phyloP scores from a whole-genome alignment of 2,888 invertebrate species.

The Drosophila anomalipes region DNA sequence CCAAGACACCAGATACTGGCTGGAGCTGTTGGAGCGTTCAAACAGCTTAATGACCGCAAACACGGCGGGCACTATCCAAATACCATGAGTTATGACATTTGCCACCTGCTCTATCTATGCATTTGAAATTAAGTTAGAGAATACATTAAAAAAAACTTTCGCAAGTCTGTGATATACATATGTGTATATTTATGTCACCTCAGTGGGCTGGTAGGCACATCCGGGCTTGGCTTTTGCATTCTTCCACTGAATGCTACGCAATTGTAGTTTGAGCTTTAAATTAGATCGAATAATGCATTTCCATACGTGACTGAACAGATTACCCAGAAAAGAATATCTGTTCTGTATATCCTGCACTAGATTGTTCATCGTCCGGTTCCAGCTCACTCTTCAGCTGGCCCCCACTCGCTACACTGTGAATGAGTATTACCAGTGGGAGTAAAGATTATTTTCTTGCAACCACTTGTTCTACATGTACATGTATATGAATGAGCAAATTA shows the following conservation, averaged over 20 bases:
- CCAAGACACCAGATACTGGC: constrained; percentile 92
- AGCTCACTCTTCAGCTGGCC: constrained; percentile 44
- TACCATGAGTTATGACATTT: constrained; percentile 95
- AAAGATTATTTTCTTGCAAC: background rate
- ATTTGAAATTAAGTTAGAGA: background rate
- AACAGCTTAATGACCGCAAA: constrained; percentile 91
- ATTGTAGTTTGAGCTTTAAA: constrained; percentile 74
- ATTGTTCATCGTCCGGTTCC: constrained; percentile 54
- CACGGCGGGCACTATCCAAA: constrained; percentile 95
- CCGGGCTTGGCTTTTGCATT: constrained; percentile 90
- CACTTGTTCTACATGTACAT: constrained; percentile 1
- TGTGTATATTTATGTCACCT: constrained; percentile 80
- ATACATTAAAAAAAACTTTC: constrained; percentile 34
- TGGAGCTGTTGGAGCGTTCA: constrained; percentile 89
- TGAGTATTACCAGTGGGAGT: background rate
- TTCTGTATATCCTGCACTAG: constrained; percentile 82
- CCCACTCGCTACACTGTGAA: constrained; percentile 35
- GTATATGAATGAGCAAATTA: constrained; percentile 18
- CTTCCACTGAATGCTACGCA: constrained; percentile 90
- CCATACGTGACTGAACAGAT: constrained; percentile 82
- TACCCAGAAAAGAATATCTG: constrained; percentile 83
- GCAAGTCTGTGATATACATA: background rate
- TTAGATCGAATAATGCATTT: constrained; percentile 82
- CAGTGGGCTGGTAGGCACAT: constrained; percentile 94
- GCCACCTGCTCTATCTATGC: constrained; percentile 93